Conservation (phyloP, 2,888 invertebrate species). For the Pegoplata infirma region DNA sequence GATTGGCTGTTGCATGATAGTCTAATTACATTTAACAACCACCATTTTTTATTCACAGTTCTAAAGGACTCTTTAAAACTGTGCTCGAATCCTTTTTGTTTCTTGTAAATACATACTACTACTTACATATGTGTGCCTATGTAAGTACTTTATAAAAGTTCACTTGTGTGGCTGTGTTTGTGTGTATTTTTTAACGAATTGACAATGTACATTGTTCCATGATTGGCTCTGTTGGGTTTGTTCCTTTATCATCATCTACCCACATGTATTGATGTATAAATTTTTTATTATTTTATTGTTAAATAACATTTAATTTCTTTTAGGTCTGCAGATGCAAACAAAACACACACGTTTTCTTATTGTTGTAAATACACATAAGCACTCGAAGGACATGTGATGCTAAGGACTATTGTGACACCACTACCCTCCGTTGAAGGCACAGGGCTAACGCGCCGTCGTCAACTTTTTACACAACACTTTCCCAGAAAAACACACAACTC, state of each 20-base stretch:
- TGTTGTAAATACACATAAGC: neutral
- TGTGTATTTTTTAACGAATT: too few relatives aligned
- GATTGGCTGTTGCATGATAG: neutral
- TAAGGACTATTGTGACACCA: neutral
- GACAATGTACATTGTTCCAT: too few relatives aligned
- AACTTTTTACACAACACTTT: neutral
- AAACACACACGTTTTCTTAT: neutral
- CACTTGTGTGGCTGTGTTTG: too few relatives aligned
- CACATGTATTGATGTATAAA: too few relatives aligned
- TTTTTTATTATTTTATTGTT: neutral
- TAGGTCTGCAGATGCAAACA: neutral
- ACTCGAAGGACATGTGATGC: neutral
- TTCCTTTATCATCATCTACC: too few relatives aligned
- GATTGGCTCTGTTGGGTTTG: too few relatives aligned
- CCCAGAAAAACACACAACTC: neutral
- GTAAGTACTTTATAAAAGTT: too few relatives aligned
- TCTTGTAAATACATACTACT: too few relatives aligned
- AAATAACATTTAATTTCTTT: neutral
- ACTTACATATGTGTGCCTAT: too few relatives aligned
- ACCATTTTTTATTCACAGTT: neutral
- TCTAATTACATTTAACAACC: neutral
- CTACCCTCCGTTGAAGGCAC: neutral
- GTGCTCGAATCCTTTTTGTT: too few relatives aligned
- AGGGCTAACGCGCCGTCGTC: neutral
- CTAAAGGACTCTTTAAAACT: too few relatives aligned